A percentile compares a stretch with the other conserved stretches of the same genome.
These are phyloP conservation scores for Bombus difficillimus DNA, from an alignment of 1,140 invertebrate species.

Conservation along the genomic window DNA sequence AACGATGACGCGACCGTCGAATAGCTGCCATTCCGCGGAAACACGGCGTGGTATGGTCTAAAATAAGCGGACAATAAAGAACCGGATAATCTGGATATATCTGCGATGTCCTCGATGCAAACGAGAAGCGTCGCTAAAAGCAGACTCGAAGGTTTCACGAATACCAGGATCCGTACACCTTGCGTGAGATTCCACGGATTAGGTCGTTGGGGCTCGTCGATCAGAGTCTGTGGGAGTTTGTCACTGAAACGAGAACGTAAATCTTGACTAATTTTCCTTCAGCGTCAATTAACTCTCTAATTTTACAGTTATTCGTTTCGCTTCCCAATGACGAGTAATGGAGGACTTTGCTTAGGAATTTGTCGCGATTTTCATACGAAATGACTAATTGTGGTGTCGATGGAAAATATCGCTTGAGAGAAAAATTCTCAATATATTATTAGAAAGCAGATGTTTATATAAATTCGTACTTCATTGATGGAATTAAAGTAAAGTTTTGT, in stretches of 20 bases:
- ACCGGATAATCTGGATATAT: conserved; percentile 60
- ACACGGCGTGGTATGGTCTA: conserved; percentile 28
- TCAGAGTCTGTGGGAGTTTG: not conserved
- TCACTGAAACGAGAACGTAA: conserved; percentile 18
- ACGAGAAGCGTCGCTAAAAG: conserved; percentile 49
- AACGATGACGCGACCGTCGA: not conserved
- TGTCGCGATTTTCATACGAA: not conserved
- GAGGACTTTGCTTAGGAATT: conserved; percentile 18
- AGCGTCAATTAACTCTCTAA: conserved; percentile 9
- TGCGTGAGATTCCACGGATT: conserved; percentile 13
- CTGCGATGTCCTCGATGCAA: conserved; percentile 45
- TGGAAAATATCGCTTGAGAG: not conserved
- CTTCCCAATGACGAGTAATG: conserved; percentile 33
- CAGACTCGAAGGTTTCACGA: conserved; percentile 37
- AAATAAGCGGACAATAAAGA: conserved; percentile 57
- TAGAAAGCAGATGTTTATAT: not conserved
- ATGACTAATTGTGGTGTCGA: too few relatives aligned
- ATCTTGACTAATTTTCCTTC: conserved; percentile 54
- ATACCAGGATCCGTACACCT: conserved; percentile 42
- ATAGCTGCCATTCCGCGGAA: not conserved
- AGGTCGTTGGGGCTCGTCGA: not conserved
- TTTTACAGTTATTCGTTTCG: conserved; percentile 5
- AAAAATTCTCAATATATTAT: not conserved
- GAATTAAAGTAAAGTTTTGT: too few relatives aligned
- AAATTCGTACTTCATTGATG: not conserved